Base-by-base conservation (phyloP, 2,888 invertebrate species). In the Morinoia aosen region DNA sequence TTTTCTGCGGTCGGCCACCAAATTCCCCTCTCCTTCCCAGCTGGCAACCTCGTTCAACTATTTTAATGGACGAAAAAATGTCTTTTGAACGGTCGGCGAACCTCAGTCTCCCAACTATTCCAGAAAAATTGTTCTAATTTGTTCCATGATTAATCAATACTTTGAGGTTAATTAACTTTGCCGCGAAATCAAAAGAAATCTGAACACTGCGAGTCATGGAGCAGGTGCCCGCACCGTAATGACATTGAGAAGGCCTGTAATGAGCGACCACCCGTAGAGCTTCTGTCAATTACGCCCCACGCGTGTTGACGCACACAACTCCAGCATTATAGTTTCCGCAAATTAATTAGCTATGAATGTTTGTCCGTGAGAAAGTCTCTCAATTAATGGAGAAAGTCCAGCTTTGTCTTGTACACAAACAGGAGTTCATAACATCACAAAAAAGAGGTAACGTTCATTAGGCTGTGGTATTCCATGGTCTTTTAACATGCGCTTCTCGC, bases 81-180 rank as follows among this genome's bases (percentile, higher is more conserved):
- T 33, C 25, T 76, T 33, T 76, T 76, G 25, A 33, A 76, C 33
- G 76, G 76, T 33, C 25, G 25, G 76, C 76, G 0, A 33, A 19
- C 25, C 33, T 76, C 76, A 8, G 16, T 76, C 8, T 3, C 8
- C 76, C 8, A 76, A 10, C 25, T 16, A 10, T 76, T 76, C 76
- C 19, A 76, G 25, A 33, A 33, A 64, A 76, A 76, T 16, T 2
- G 25, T 33, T 33, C 10, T 7, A 19, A 76, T 76, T 76, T 76
- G 76, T 76, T 16, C 76, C 33, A 10, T 76, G 76, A 10, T 76
- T 33, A 33, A 76, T 76, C 76, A 76, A 76, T 76, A 76, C 76
- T 76, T 33, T 76, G 76, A 76, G 76, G 76, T 33, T 76, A 76
- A 76, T 76, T 76, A 76, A 76, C 76, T 76, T 76, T 76, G 76